phyloP scores from a whole-genome alignment of 2,113 vertebrate species.

The Dipodomys spectabilis region DNA sequence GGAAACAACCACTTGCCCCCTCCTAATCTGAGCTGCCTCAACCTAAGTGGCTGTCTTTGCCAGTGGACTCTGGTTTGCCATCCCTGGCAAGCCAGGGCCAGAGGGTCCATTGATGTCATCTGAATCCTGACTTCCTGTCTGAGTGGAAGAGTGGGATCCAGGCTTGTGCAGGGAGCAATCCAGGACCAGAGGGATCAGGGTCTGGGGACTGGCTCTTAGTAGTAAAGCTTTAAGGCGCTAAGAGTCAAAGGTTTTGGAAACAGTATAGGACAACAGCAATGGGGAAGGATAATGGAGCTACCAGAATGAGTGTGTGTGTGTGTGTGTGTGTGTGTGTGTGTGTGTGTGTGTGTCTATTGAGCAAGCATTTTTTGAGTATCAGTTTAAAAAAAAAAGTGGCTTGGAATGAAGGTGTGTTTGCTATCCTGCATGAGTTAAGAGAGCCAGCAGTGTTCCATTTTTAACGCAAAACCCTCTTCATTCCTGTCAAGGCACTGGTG shows the following conservation, averaged over 20 bases:
- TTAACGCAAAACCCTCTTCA: neutral
- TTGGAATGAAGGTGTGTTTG: neutral
- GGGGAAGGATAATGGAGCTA: neutral
- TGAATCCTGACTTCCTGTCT: constrained; percentile 7
- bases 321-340: neutral
- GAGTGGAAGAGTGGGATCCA: neutral
- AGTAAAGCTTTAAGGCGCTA: neutral
- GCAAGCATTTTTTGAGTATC: neutral
- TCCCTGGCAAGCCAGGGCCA: neutral
- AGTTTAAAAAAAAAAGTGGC: neutral
- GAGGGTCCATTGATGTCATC: neutral
- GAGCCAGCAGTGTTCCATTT: neutral
- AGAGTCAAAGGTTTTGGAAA: neutral
- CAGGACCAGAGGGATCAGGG: too few relatives aligned
- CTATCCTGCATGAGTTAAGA: neutral
- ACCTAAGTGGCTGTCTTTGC: neutral
- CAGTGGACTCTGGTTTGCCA: neutral
- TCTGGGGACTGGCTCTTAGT: neutral
- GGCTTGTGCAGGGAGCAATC: neutral
- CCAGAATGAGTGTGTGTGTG: neutral
- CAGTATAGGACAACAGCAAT: neutral
- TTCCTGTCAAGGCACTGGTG: neutral
- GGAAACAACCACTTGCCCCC: neutral
- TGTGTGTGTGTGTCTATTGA: neutral
- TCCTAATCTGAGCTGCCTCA: neutral